phyloP scores from a whole-genome alignment of 2,888 invertebrate species.

The Synergus laeviventris region DNA sequence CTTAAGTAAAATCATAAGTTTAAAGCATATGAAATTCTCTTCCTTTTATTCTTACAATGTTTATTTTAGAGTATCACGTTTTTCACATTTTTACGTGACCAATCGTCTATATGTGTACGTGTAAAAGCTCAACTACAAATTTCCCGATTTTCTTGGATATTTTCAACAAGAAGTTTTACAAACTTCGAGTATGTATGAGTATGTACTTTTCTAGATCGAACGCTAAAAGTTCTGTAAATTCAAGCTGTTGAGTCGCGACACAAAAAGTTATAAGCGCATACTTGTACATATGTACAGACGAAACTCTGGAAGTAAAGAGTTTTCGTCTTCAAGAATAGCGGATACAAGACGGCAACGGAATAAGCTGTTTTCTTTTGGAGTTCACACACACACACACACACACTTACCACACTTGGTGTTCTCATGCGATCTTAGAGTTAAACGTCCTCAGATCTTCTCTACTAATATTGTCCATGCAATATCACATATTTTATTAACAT shows the following conservation, averaged over 20 bases:
- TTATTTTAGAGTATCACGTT: not conserved
- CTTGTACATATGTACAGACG: slow-evolving; percentile 24
- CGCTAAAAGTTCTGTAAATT: slow-evolving; percentile 29
- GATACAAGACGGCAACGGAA: slow-evolving; percentile 9
- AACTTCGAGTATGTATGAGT: slow-evolving; percentile 14
- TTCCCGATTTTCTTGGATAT: slow-evolving; percentile 33
- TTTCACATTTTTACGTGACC: not conserved
- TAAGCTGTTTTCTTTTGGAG: slow-evolving; percentile 21
- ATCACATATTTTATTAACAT: slow-evolving; percentile 5
- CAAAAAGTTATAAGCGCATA: slow-evolving; percentile 26
- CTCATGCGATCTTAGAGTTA: not conserved
- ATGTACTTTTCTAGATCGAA: slow-evolving; percentile 21
- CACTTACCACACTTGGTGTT: not conserved
- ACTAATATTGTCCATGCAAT: not conserved
- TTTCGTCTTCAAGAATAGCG: not conserved
- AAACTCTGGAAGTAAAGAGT: slow-evolving; percentile 17
- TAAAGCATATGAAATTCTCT: not conserved
- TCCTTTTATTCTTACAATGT: not conserved
- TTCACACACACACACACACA: slow-evolving; percentile 21
- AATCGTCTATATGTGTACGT: not conserved
- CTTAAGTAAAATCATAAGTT: not conserved
- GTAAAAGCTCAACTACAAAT: slow-evolving; percentile 8
- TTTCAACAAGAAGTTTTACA: not conserved
- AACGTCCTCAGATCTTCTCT: not conserved
- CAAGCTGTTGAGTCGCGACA: slow-evolving; percentile 19